A percentile compares a stretch with the other conserved stretches of the same genome.
Evolutionary conservation across 2,113 vertebrate species (phyloP).

Genomic region (Pristiophorus japonicus): DNA sequence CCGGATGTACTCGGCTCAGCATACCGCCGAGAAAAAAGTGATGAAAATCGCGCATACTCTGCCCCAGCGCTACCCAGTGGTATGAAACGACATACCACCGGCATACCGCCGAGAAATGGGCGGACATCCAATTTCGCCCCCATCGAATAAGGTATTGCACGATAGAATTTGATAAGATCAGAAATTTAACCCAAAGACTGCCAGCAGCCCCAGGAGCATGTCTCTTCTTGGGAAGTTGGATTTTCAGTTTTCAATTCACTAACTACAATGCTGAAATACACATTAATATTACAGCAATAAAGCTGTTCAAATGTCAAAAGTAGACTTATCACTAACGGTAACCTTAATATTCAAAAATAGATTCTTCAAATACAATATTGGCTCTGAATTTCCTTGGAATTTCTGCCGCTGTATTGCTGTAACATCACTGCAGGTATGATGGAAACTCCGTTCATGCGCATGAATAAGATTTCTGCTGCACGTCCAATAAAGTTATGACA

Average conservation of each 20-base stretch:
- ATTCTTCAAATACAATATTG: not conserved
- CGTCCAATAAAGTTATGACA: not conserved
- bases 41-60: no score
- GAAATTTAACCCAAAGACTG: not conserved
- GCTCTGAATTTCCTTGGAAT: not conserved
- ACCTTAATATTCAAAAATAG: not conserved
- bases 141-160: not conserved
- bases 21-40: no score
- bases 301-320: not conserved
- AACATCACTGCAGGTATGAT: no score
- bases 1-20: no score
- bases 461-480: not conserved
- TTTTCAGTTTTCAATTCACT: not conserved
- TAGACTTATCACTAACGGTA: not conserved
- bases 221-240: not conserved
- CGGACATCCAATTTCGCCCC: no score
- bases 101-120: no score
- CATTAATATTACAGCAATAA: not conserved
- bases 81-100: no score
- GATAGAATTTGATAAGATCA: not conserved
- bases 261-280: not conserved
- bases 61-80: no score
- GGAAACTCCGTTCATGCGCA: not conserved
- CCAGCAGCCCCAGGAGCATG: not conserved
- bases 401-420: not conserved